A percentile compares a stretch with the other conserved stretches of the same genome.
These are phyloP conservation scores for Syrphus vitripennis DNA, from an alignment of 2,888 invertebrate genomes.

Conservation along the genomic window DNA sequence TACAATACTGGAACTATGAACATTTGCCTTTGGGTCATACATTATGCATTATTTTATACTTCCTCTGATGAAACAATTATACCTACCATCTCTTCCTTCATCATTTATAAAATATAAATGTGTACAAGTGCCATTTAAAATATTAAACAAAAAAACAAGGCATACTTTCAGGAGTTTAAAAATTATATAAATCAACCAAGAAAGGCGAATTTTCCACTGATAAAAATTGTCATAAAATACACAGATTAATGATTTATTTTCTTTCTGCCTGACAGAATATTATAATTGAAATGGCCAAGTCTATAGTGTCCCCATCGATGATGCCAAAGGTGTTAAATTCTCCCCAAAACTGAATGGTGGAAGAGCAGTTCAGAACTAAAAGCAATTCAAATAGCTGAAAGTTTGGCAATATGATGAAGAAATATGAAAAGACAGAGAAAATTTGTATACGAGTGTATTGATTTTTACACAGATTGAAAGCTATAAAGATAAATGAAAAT, in stretches of 20 bases:
- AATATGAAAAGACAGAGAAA: neutral
- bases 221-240: neutral
- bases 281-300: neutral
- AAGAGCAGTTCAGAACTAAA: neutral
- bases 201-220: too few species aligned
- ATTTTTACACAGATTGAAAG: neutral
- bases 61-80: neutral
- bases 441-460: too few species aligned
- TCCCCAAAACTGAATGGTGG: neutral
- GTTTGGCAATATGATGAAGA: neutral
- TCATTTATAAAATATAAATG: neutral
- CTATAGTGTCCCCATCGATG: too few species aligned
- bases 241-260: neutral
- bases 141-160: neutral
- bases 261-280: neutral
- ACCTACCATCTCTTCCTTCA: neutral
- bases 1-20: neutral
- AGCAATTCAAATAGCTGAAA: neutral
- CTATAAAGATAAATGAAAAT: neutral
- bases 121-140: too few species aligned
- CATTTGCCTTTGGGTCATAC: neutral
- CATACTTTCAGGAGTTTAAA: neutral
- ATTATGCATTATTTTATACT: neutral
- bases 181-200: neutral
- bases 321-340: neutral